These are phyloP conservation scores for Turnix velox DNA, from an alignment of 2,113 vertebrate genomes.

Conservation along the genomic window DNA sequence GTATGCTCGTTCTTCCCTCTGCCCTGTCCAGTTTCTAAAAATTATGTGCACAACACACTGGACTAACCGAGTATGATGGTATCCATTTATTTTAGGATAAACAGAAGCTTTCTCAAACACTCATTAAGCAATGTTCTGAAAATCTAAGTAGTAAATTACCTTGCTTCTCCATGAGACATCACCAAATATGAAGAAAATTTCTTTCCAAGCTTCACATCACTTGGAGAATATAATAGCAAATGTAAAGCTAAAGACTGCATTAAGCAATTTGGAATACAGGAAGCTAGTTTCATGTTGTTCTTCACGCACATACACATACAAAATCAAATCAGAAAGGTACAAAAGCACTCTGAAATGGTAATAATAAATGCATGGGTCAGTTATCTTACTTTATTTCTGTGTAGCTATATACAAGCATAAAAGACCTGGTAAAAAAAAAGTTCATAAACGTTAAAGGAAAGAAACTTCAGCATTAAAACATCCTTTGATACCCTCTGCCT, in stretches of 20 bases:
- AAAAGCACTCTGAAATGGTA: neutral
- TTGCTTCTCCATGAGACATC: neutral
- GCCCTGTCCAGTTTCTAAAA: neutral
- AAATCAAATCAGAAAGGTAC: neutral
- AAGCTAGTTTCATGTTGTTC: neutral
- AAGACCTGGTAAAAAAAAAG: neutral
- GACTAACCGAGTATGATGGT: neutral
- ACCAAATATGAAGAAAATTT: neutral
- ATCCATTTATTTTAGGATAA: neutral
- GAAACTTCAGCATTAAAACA: neutral
- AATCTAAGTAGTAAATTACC: neutral
- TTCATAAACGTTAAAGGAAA: neutral
- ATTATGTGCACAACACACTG: neutral
- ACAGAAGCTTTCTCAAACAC: neutral
- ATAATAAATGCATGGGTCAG: neutral
- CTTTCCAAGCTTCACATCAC: neutral
- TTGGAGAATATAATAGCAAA: neutral
- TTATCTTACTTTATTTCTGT: neutral
- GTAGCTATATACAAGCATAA: neutral
- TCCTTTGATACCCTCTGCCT: neutral
- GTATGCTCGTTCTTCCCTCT: neutral
- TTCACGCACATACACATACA: neutral
- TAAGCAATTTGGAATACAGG: neutral
- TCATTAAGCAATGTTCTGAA: neutral
- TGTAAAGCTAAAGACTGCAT: neutral